Percentiles rank a stretch among this genome's conserved stretches.
phyloP scores from a whole-genome alignment of 2,797 vertebrate species.

The Australoheros facetus region DNA sequence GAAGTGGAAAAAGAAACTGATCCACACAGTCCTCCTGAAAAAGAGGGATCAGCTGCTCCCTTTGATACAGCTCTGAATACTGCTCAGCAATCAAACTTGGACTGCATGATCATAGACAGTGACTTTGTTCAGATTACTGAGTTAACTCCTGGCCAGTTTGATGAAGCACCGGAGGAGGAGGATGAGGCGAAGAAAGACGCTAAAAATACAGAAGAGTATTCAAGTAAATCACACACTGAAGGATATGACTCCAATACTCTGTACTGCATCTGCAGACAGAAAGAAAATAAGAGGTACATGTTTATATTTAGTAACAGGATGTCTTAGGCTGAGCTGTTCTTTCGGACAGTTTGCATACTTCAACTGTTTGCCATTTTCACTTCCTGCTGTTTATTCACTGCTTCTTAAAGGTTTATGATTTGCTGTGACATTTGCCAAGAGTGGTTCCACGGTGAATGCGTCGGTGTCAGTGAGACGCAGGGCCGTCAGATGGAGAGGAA shows the following conservation, averaged over 20 bases:
- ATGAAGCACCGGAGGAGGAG: slow-evolving; percentile 65
- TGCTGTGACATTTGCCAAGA: slow-evolving; percentile 93
- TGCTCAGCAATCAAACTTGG: slow-evolving; percentile 40
- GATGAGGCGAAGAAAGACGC: slow-evolving; percentile 14
- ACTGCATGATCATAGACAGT: slow-evolving; percentile 52
- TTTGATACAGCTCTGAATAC: slow-evolving; percentile 36
- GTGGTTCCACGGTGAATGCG: slow-evolving; percentile 93
- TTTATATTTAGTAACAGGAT: slow-evolving; percentile 26
- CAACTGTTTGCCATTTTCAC: slow-evolving; percentile 39
- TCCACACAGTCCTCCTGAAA: neutral
- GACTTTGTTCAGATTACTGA: slow-evolving; percentile 52
- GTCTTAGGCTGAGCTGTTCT: neutral
- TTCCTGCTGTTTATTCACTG: slow-evolving; percentile 33
- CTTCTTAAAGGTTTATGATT: slow-evolving; percentile 90
- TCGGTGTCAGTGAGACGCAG: slow-evolving; percentile 86
- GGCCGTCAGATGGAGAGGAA: slow-evolving; percentile 85
- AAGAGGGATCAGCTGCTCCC: slow-evolving; percentile 15
- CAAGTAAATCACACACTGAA: slow-evolving; percentile 77
- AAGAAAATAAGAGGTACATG: slow-evolving; percentile 88
- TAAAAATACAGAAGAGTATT: slow-evolving; percentile 44
- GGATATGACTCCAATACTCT: slow-evolving; percentile 83
- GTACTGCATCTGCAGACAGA: slow-evolving; percentile 91
- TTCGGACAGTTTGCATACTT: slow-evolving; percentile 33
- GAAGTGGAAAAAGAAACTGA: slow-evolving; percentile 65
- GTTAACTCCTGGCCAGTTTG: slow-evolving; percentile 52